Evolutionary conservation across 2,888 invertebrate genomes (phyloP), one percentile per base, ranked within the genome.

Genomic region (Archips crataeganus): DNA sequence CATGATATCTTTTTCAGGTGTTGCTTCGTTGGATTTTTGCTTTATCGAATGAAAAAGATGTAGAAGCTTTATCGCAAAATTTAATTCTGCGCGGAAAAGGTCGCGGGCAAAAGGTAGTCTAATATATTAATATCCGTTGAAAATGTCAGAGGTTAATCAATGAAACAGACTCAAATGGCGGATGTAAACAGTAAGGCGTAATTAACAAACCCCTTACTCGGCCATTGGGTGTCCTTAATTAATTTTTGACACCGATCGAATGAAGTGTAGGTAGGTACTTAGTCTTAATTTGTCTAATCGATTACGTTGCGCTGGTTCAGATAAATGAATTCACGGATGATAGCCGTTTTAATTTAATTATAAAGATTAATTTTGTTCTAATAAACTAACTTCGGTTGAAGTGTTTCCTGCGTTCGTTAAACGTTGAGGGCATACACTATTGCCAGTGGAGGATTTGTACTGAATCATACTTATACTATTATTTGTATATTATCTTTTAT

Each of bases 201-300:
- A 72, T 72, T 68, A 68, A 49, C 68, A 36, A 54, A 32, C 73
- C 45, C 49, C 63, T 68, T 42, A 62, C 63, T 68, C 34, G 72
- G 54, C 36, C 62, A 63, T 64, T 59, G 39, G 67, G 76, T 70
- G 60, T 66, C 66, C 70, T 77, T 78, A 77, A 80, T 80, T 78
- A 80, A 79, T 79, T 79, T 80, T 79, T 77, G 79, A 81, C 81
- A 76, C 74, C 75, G 72, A 64, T 66, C 70, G 71, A 60, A 65
- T 45, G 49, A 45, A 65, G 75, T 68, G 70, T 70, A 66, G 2
- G 23, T 6, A 6, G 6, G 6, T 6, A 39, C 5, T 39, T 6
- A 39, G 4, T 1, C 74, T 60, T 78, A 79, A 80, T 81, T 78
- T 79, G 72, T 71, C 77, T 75, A 68, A 78, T 79, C 77, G 77